phyloP scores from a whole-genome alignment of 2,113 vertebrate species.

The Peromyscus polionotus region DNA sequence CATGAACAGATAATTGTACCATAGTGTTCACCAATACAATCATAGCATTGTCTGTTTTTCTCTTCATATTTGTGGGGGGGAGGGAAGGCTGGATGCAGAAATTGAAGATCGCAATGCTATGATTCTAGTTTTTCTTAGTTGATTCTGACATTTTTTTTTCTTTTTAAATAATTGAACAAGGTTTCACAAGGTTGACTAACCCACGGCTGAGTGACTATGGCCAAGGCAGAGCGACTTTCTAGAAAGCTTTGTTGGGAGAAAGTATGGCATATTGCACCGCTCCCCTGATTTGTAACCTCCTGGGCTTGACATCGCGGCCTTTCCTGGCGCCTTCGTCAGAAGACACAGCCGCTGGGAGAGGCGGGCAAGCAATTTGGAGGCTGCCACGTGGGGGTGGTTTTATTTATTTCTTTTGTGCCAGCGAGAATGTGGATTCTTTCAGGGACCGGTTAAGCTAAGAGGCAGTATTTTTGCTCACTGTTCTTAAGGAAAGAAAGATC shows the following conservation, averaged over 20 bases:
- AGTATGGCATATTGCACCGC: conserved; percentile 61
- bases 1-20: conserved; percentile 73
- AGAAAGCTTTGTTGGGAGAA: conserved; percentile 55
- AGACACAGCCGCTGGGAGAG: conserved; percentile 47
- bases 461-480: not conserved
- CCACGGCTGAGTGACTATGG: conserved; percentile 36
- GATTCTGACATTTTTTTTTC: conserved; percentile 70
- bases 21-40: conserved; percentile 75
- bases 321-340: not conserved
- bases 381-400: conserved; percentile 68
- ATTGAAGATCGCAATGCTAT: not conserved
- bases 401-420: conserved; percentile 83
- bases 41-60: conserved; percentile 74
- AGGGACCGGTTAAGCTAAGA: conserved; percentile 57
- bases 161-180: conserved; percentile 55
- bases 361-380: conserved; percentile 11
- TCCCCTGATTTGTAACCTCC: conserved; percentile 21
- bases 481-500: conserved; percentile 64
- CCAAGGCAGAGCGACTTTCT: not conserved
- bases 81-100: not conserved
- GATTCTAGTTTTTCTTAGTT: conserved; percentile 73
- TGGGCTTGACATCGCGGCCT: not conserved
- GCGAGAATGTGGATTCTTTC: conserved; percentile 58
- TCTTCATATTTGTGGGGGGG: conserved; percentile 70
- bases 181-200: conserved; percentile 40